Evolutionary conservation across 2,113 vertebrate species (phyloP), one percentile per base, ranked within the genome.

Genomic region (Lampris incognitus): DNA sequence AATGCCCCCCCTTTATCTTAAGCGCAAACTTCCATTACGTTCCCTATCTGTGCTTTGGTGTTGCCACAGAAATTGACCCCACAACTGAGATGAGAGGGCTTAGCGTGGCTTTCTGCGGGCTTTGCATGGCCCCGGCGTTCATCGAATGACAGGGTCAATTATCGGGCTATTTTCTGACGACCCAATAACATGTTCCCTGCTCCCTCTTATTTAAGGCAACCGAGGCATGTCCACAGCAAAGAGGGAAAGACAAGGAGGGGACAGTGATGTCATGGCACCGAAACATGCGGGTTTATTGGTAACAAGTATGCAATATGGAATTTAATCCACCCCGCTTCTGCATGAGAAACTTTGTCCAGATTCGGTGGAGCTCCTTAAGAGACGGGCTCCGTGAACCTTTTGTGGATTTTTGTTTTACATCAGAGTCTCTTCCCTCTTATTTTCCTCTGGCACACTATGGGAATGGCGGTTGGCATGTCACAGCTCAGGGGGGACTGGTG

Each of bases 101-200:
- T 90, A 86, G 51, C 10, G 0, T 55, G 79, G 83, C 78, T 78
- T 63, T 72, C 66, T 6, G 24, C 24, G 24, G 56, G 71, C 70
- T 61, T 11, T 59, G 79, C 66, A n/a, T 39, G 24, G 66, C 77
- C 66, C 64, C 77, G 48, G 67, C 82, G 79, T 90, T 88, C 10
- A n/a, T 78, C 71, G 75, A 68, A 89, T 76, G 87, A 84, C 84
- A 69, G 83, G 64, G 81, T 84, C 72, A 91, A 92, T 93, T 93
- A 92, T 81, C 65, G 52, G 68, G 81, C 88, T 94, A 92, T 94
- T 93, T 92, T 91, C 91, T 85, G 83, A 75, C 65, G 77, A 85
- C 80, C 79, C 74, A 63, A 67, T 77, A 67, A 77, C 76, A 82
- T 82, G 75, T 76, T 46, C 38, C 61, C 70, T 50, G 50, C 72